Evolutionary conservation across 1,140 invertebrate species (phyloP), one percentile per base, ranked within the genome.

Genomic region (Drosophila mojavensis): DNA sequence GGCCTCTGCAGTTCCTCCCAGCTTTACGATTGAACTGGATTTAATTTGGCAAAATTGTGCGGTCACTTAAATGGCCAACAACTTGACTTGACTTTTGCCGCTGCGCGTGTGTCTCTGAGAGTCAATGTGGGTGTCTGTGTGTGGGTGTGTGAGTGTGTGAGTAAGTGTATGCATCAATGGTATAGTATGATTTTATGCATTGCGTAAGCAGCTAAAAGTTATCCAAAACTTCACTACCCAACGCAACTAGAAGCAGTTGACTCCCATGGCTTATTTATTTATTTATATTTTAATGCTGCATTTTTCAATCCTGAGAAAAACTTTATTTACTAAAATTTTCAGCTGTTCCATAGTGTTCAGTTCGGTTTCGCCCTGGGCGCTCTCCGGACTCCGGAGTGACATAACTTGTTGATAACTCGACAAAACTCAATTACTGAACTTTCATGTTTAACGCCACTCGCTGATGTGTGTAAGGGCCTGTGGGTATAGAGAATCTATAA

Each of bases 1-100:
- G 28, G 20, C 60, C n/a, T 36, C 36, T 43, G 36, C 71, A 71
- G 62, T 73, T 77, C 63, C 26, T 77, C 63, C 26, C 74, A 83
- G 83, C 77, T 88, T 88, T 88, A 88, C 80, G 84, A 88, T 80
- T 82, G 55, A 71, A 70, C 74, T 89, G 84, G 84, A 89, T 84
- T 88, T 84, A 81, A 88, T 86, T 88, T 76, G 77, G 77, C 79
- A 62, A 85, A 85, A 84, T 75, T 80, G 75, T 82, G 82, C 82
- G 79, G 83, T 56, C 79, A 88, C 77, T 79, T 77, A 69, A 88
- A 81, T 75, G 79, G 84, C 76, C 84, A 77, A 73, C 84, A 79
- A 78, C 80, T 89, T 69, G 53, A 83, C 67, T 77, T 66, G 58
- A 60, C 71, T 70, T 50, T 24, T 47, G 50, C 24, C 20, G 24